Base-by-base conservation (phyloP, 2,113 vertebrate genomes). In the Urocynchramus pylzowi region DNA sequence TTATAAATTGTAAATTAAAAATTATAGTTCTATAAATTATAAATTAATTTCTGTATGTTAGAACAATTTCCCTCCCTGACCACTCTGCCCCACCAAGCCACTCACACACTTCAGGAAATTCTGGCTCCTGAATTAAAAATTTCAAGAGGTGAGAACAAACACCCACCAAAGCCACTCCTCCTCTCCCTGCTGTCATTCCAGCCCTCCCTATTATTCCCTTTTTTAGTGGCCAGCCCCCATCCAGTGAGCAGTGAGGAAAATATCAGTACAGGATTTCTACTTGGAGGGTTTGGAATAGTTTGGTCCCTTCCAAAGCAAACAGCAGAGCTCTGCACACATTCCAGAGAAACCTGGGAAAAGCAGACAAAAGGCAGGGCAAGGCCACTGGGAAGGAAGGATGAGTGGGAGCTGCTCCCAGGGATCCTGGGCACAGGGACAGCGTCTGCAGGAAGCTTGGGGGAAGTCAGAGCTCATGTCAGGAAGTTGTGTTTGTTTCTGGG, bases 301-400 rank as follows among this genome's bases (percentile, higher is more conserved):
- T 78, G n/a, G 53, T 61, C 16, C 74, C 50, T 71, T 91, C 88
- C 94, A 98, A 97, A 97, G 89, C 85, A 97, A 97, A 96, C 47
- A 97, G 61, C 59, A 84, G 91, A 56, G 22, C 45, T 59, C 33
- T 77, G 84, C 37, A 86, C 49, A 69, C 56, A 88, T 56, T 90
- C 60, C 95, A 75, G 47, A 89, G 39, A 53, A 70, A 77, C 39
- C 61, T 85, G 82, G 69, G 80, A 73, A 91, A 79, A 53, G 69
- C 21, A 59, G 69, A 68, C 78, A 89, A 78, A 67, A 92, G 73
- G 86, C 83, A 89, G 81, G 82, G 87, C 67, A 64, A 85, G 89
- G 79, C 65, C 78, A 65, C 45, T 76, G 52, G 65, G 57, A 93
- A 96, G 92, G 92, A 96, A 95, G 77, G 84, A 92, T 41, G 52